Conservation (phyloP, 2,113 vertebrate species). For the Ellobius talpinus region DNA sequence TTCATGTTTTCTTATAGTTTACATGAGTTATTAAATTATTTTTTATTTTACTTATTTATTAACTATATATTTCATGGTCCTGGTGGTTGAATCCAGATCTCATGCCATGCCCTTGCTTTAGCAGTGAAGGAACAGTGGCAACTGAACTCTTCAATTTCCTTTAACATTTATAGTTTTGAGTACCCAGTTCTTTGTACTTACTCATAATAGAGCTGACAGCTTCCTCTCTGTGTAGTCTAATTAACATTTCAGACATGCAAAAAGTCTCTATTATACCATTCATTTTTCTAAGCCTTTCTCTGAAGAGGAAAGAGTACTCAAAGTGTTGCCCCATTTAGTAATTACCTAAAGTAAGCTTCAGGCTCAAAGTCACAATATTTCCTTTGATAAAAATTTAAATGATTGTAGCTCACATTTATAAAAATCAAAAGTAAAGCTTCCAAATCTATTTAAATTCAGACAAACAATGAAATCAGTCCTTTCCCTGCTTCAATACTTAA, state of each 20-base stretch:
- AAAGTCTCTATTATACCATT: slow-evolving; percentile 7
- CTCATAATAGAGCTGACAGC: not conserved
- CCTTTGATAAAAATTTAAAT: slow-evolving; percentile 19
- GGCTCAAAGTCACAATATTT: not conserved
- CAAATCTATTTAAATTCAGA: not conserved
- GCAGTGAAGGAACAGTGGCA: not conserved
- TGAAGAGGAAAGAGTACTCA: not conserved
- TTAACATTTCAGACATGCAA: not conserved
- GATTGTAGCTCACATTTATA: not conserved
- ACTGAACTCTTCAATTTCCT: not conserved
- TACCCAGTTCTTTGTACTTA: not conserved
- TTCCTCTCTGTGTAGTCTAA: not conserved
- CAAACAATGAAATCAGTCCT: not conserved
- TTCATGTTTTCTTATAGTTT: not conserved
- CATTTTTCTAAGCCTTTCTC: not conserved
- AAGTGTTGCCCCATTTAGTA: not conserved
- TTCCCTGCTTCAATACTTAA: slow-evolving; percentile 31
- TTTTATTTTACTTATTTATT: not conserved
- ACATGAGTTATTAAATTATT: not conserved
- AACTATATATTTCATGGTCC: not conserved
- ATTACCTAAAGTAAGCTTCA: not conserved
- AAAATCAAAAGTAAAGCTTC: not conserved
- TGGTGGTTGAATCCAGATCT: not conserved
- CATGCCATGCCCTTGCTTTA: not conserved
- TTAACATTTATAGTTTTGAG: not conserved